Base-by-base conservation (phyloP, 2,797 vertebrate species). In the Enteromius argenteus region DNA sequence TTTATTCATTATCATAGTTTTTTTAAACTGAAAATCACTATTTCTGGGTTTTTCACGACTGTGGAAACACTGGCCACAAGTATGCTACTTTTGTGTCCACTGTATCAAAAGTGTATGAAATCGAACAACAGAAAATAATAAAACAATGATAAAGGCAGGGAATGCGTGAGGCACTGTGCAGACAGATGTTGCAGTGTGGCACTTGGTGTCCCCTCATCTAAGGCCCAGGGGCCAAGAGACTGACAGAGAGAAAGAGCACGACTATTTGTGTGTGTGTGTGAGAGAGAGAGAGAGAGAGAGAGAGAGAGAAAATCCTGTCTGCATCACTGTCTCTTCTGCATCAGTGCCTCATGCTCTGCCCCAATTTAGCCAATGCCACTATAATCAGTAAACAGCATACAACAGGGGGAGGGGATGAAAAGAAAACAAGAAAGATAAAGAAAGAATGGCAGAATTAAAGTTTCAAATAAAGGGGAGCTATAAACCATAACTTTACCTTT, bases 291-390 rank as follows among this genome's bases (percentile, higher is more conserved):
- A 44, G 87, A 86, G 84, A 84, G 89, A 84, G 46, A 49, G 67
- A 60, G 64, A 67, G 79, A 56, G 35, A 80, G 78, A 81, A 79
- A 81, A 66, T 69, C 74, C 23, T 60, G 87, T 74, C 86, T 84
- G 79, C 80, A 87, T 81, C 74, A 86, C 79, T 68, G 88, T 94
- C 93, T 92, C 92, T 95, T 95, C 94, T 94, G 94, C 95, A 93
- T 91, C 93, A 90, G 88, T 94, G 92, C 85, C 87, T 86, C 68
- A 90, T 86, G 80, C 83, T 85, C 76, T 87, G 88, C 84, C 89
- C 95, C 93, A 95, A 92, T 95, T 95, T 94, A 94, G 91, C 94
- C 94, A 94, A 94, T 93, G 94, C 94, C 93, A 94, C 93, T 82
- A 86, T 85, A 79, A 84, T 88, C 79, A 80, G 85, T 87, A 85